A percentile compares a stretch with the other conserved stretches of the same genome.
Conservation (phyloP, 2,888 invertebrate genomes). For the Meandrusa payeni region DNA sequence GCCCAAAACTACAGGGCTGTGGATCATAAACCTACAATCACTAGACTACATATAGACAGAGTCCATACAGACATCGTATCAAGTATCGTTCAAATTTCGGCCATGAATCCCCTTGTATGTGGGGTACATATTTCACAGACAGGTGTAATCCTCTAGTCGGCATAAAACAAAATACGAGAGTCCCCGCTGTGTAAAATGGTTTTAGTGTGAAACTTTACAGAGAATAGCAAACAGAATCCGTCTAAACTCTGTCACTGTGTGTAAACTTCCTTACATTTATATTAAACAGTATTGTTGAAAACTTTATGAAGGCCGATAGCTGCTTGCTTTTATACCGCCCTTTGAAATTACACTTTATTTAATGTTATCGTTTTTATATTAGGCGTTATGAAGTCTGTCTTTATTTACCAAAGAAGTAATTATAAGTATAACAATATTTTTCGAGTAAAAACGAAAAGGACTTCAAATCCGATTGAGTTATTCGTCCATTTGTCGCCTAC, state of each 20-base stretch:
- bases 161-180: conserved; percentile 17
- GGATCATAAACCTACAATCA: not conserved
- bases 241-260: conserved; percentile 20
- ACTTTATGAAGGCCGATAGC: too few relatives aligned
- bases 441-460: too few relatives aligned
- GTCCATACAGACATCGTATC: conserved; percentile 1
- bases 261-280: conserved; percentile 22
- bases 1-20: too few relatives aligned
- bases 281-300: conserved; percentile 18
- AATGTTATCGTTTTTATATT: too few relatives aligned
- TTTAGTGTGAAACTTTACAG: conserved; percentile 21
- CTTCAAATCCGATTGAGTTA: too few relatives aligned
- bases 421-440: too few relatives aligned
- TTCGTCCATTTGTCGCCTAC: too few relatives aligned
- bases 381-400: too few relatives aligned
- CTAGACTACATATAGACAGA: too few relatives aligned
- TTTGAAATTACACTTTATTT: too few relatives aligned
- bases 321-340: too few relatives aligned
- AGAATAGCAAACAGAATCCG: conserved; percentile 22
- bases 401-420: too few relatives aligned
- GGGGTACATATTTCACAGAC: conserved; percentile 13
- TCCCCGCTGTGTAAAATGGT: conserved; percentile 21
- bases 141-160: conserved; percentile 11
- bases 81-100: conserved; percentile 8
- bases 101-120: not conserved